Evolutionary conservation across 2,113 vertebrate species (phyloP).

Genomic region (Festucalex cinctus): DNA sequence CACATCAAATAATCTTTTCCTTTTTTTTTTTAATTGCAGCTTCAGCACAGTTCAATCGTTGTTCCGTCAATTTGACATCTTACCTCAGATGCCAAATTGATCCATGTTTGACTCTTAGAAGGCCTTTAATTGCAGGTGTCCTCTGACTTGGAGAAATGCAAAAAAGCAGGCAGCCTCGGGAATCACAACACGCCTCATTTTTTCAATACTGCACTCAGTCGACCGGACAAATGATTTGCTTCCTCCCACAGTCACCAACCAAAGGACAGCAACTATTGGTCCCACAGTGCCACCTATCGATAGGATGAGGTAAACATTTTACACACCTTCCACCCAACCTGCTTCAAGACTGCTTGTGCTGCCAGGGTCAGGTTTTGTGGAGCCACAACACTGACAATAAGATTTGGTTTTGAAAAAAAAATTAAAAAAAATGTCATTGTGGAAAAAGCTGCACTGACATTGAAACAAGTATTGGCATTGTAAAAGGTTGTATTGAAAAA

Average conservation of each 20-base stretch:
- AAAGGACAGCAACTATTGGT: constrained; percentile 26
- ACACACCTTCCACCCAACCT: background rate
- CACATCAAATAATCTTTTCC: constrained; percentile 3
- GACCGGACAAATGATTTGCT: constrained; percentile 8
- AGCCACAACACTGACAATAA: no score
- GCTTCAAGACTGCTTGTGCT: no score
- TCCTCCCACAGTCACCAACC: background rate
- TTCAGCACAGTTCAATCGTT: constrained; percentile 23
- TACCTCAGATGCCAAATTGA: constrained; percentile 32
- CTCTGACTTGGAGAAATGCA: background rate
- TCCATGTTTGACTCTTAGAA: constrained; percentile 14
- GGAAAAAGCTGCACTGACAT: no score
- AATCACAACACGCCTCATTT: constrained; percentile 10
- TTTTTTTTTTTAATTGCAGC: constrained; percentile 1
- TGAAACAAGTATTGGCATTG: no score
- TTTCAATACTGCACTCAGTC: constrained; percentile 4
- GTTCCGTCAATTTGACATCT: constrained; percentile 35
- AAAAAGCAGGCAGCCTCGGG: constrained; percentile 9
- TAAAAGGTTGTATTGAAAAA: no score
- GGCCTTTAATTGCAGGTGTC: background rate
- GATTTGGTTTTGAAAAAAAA: no score
- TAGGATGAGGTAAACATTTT: background rate
- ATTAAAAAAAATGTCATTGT: no score
- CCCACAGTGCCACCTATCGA: constrained; percentile 71
- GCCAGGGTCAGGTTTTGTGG: no score